Percentiles rank a stretch among this genome's conserved stretches.
These are phyloP conservation scores for Condylostylus longicornis DNA, from an alignment of 1,140 invertebrate genomes.

Conservation along the genomic window DNA sequence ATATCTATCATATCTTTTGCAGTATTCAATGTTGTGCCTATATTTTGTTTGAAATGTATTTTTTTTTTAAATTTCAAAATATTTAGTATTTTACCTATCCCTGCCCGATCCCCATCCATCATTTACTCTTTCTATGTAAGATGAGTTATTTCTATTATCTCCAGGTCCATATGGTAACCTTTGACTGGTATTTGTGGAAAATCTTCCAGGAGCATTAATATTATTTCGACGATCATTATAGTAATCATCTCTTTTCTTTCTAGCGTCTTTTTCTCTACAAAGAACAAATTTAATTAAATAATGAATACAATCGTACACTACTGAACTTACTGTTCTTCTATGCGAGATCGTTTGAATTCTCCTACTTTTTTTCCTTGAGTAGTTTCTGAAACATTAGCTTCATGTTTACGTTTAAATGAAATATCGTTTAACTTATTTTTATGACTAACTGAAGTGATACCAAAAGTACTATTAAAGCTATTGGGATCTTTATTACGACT, in stretches of 20 bases:
- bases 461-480: constrained; percentile 5
- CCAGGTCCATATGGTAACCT: neutral
- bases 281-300: neutral
- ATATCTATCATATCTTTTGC: constrained; percentile 27
- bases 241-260: constrained; percentile 20
- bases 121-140: too few species aligned
- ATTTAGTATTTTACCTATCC: neutral
- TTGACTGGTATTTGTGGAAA: neutral
- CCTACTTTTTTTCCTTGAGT: constrained; percentile 6
- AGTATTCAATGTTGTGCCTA: constrained; percentile 17
- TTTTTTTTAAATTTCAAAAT: neutral
- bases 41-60: too few species aligned
- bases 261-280: constrained; percentile 1
- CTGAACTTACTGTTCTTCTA: constrained; percentile 9
- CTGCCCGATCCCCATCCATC: neutral
- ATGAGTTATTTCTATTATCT: neutral
- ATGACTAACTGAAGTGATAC: constrained; percentile 24
- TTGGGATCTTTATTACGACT: constrained; percentile 9
- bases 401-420: constrained; percentile 28
- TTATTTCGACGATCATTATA: constrained; percentile 17
- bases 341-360: constrained; percentile 25
- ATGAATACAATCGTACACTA: constrained; percentile 1
- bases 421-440: constrained; percentile 33
- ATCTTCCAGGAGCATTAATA: too few species aligned
- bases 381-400: constrained; percentile 19